A percentile compares a stretch with the other conserved stretches of the same genome.
These are phyloP conservation scores for Oreochromis spilurus DNA, from an alignment of 2,113 vertebrate genomes.

Conservation along the genomic window DNA sequence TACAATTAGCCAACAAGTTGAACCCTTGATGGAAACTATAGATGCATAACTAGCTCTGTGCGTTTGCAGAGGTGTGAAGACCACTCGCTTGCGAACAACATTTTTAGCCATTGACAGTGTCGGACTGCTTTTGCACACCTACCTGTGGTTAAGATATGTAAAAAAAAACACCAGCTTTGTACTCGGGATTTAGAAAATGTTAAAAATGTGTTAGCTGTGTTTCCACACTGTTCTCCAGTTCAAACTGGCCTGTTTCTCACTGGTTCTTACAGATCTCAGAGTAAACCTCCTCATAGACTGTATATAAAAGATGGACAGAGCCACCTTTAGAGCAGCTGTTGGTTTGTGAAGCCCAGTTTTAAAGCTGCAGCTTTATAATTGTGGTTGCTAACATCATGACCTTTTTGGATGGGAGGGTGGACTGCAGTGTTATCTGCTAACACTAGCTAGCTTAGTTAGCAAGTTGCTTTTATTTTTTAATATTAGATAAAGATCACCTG, in stretches of 20 bases:
- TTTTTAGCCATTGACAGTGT: not conserved
- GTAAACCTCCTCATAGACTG: not conserved
- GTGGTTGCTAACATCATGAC: not conserved
- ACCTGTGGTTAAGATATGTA: not conserved
- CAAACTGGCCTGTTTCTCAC: not conserved
- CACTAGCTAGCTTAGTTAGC: not conserved
- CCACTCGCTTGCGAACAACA: not conserved
- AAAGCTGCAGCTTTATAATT: not conserved
- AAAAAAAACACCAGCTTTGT: not conserved
- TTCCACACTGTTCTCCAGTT: not conserved
- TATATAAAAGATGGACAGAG: not conserved
- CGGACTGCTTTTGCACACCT: rapidly evolving
- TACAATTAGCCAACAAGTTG: not conserved
- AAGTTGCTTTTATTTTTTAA: not conserved
- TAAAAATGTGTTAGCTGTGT: not conserved
- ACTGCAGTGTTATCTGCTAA: not conserved
- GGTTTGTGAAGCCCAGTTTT: not conserved
- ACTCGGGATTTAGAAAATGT: not conserved
- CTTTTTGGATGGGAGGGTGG: not conserved
- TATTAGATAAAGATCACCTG: not conserved
- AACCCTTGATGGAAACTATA: not conserved
- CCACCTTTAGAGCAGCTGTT: not conserved
- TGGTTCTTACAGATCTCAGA: not conserved
- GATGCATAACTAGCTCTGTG: not conserved
- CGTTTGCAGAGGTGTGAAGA: not conserved